Conservation (phyloP, 2,888 invertebrate genomes). For the Tinea pellionella region DNA sequence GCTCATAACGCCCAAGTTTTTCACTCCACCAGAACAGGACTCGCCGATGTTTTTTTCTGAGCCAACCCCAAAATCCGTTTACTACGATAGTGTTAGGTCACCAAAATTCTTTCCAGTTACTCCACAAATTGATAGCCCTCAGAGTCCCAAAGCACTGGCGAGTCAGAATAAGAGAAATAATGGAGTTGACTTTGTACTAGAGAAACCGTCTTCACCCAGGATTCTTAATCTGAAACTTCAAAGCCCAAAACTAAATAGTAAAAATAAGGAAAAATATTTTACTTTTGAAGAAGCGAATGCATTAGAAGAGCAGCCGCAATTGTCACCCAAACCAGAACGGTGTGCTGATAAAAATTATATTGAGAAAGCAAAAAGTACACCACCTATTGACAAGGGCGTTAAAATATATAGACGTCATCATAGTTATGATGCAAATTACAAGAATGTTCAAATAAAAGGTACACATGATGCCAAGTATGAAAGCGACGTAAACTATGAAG, state of each 20-base stretch:
- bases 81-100: constrained; percentile 54
- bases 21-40: constrained; percentile 53
- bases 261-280: constrained; percentile 60
- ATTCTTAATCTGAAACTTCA: constrained; percentile 37
- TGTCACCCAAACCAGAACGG: constrained; percentile 42
- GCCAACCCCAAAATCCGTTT: constrained; percentile 56
- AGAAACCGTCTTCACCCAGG: constrained; percentile 50
- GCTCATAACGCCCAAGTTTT: constrained; percentile 51
- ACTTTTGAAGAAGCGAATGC: constrained; percentile 44
- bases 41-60: constrained; percentile 58
- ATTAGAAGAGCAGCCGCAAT: constrained; percentile 31
- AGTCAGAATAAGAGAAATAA: constrained; percentile 47
- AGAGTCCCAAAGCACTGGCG: constrained; percentile 45
- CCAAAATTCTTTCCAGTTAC: constrained; percentile 60
- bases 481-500: constrained; percentile 19
- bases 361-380: constrained; percentile 51
- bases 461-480: constrained; percentile 33
- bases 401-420: constrained; percentile 53
- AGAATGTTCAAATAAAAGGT: constrained; percentile 45
- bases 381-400: constrained; percentile 49
- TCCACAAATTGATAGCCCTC: constrained; percentile 33
- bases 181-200: constrained; percentile 26
- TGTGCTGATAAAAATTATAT: constrained; percentile 57
- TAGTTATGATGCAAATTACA: constrained; percentile 55
- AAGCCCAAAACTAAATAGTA: constrained; percentile 54